Conservation (phyloP, 2,797 vertebrate genomes). For the Siniperca undulata region DNA sequence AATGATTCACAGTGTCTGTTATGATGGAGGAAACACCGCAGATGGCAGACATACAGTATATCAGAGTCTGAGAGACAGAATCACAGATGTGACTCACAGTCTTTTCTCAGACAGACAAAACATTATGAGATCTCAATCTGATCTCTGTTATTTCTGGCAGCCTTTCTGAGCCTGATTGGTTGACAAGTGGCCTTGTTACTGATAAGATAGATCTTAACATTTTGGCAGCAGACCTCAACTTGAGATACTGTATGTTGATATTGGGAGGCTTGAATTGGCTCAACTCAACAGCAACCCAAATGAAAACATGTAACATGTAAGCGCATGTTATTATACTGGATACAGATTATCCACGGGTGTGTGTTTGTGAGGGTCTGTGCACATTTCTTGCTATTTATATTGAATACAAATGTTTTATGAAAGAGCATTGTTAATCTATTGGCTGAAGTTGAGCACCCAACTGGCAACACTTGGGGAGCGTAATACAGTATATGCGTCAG, state of each 20-base stretch:
- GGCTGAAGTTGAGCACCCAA: conserved; percentile 35
- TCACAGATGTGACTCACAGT: conserved; percentile 16
- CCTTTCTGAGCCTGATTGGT: neutral
- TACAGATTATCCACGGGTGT: neutral
- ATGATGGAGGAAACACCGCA: conserved; percentile 16
- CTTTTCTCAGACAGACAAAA: conserved; percentile 37
- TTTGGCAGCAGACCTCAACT: conserved; percentile 34
- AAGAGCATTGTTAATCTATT: conserved; percentile 43
- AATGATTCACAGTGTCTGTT: conserved; percentile 20
- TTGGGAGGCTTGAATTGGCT: neutral
- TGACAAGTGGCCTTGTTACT: conserved; percentile 19
- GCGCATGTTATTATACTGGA: neutral
- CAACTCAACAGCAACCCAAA: conserved; percentile 22
- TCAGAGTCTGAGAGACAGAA: conserved; percentile 16
- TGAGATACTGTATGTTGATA: conserved; percentile 9
- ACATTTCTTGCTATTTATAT: neutral
- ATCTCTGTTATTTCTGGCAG: conserved; percentile 50
- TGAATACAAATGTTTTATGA: neutral
- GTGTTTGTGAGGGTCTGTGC: neutral
- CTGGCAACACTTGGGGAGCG: conserved; percentile 8
- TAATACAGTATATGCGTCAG: neutral
- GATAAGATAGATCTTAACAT: conserved; percentile 23
- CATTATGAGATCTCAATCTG: conserved; percentile 16
- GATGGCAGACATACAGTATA: conserved; percentile 22
- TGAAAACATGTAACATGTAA: conserved; percentile 10